A percentile compares a stretch with the other conserved stretches of the same genome.
Conservation (phyloP, 2,888 invertebrate genomes). For the Steinernema hermaphroditum region DNA sequence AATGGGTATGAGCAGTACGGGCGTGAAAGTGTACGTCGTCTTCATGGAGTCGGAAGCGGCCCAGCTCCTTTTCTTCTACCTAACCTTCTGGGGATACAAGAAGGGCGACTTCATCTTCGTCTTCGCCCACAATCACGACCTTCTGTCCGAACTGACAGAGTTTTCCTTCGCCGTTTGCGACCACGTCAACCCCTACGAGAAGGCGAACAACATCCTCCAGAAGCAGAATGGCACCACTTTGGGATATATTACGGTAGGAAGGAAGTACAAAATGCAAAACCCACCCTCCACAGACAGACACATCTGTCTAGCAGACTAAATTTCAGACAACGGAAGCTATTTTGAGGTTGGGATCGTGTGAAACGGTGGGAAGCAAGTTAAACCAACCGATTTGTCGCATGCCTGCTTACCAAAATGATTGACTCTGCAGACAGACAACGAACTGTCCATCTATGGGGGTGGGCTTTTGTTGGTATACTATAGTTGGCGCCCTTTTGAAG, state of each 20-base stretch:
- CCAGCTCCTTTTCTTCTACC: conserved; percentile 9
- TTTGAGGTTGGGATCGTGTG: no score
- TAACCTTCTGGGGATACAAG: conserved; percentile 24
- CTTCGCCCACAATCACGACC: conserved; percentile 19
- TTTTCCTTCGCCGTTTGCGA: conserved; percentile 6
- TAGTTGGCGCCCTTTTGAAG: no score
- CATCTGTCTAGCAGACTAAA: no score
- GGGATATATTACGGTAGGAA: neutral
- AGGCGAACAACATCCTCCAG: neutral
- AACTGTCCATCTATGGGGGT: no score
- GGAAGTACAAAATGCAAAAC: neutral
- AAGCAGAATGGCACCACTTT: neutral
- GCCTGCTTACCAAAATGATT: no score
- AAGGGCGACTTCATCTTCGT: conserved; percentile 10
- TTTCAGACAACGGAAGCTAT: no score
- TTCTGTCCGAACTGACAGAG: conserved; percentile 8
- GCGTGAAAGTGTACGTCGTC: neutral
- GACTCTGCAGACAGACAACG: no score
- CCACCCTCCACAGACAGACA: no score
- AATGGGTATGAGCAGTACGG: neutral
- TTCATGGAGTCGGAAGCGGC: conserved; percentile 5
- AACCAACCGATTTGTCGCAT: no score
- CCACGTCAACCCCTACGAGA: neutral
- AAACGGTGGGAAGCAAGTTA: neutral
- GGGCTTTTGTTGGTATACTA: no score